Evolutionary conservation across 2,797 vertebrate genomes (phyloP), one percentile per base, ranked within the genome.

Genomic region (Xyrichtys novacula): DNA sequence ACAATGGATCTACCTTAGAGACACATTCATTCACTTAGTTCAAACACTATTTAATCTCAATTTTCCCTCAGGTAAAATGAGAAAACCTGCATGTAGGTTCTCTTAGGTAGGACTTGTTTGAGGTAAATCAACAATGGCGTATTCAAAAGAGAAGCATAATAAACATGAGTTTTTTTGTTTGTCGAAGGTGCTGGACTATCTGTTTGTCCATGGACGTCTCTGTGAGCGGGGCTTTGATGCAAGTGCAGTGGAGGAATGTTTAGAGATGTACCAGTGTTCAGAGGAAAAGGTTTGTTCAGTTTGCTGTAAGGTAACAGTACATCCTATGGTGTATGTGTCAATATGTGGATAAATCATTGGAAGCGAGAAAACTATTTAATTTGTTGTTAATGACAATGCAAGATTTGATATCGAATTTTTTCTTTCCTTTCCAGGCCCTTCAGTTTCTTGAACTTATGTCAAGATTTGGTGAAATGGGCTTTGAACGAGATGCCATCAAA

Each of bases 381-480:
- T n/a, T n/a, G 14, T 12, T 34, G 3, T 3, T 7, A 17, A 16
- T 39, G 36, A 39, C 4, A 39, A 15, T 36, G 3, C 11, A 49
- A 4, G 23, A 29, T 29, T n/a, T n/a, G n/a, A 46, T 1, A n/a
- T 15, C 16, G 7, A 5, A 28, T 17, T n/a, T 9, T 8, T 17
- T 19, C 84, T 50, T 47, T 58, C 53, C 25, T 58, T 84, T 53
- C 52, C 87, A 99, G 98, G 95, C 97, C 34, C 93, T 96, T 85
- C 95, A 97, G 80, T 97, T 97, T 78, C 96, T 99, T 74, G 94
- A 97, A 28, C 91, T 98, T 67, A 98, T 99, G 98, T 96, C 96
- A 66, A 96, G 96, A 81, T 99, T 99, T 88, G 95, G 96, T 42
- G 97, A 99, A 91, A 99, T 99, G 97, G 98, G 98, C 63, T 99